These are phyloP conservation scores for Leptocoma aspasia DNA, from an alignment of 2,113 vertebrate species.

Conservation along the genomic window DNA sequence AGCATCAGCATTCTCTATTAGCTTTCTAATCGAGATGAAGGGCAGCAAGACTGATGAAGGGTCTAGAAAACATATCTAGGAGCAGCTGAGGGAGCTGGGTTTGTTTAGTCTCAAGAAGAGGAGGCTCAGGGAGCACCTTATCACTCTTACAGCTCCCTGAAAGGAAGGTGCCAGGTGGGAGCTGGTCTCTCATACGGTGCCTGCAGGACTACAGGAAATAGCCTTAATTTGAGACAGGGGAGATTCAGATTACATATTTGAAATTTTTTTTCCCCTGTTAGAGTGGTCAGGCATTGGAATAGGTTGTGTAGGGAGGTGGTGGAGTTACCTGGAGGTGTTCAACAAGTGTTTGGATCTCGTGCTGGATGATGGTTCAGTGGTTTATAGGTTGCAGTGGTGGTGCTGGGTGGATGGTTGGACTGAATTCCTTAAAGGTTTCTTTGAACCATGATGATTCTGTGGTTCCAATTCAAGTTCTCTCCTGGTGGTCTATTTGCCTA, in stretches of 20 bases:
- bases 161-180: not conserved
- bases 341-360: rapidly evolving
- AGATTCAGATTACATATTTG: not conserved
- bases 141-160: rapidly evolving
- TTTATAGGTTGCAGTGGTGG: not conserved
- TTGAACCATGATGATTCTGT: not conserved
- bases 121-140: not conserved
- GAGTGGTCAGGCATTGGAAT: not conserved
- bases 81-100: not conserved
- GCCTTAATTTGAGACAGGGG: not conserved
- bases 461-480: not conserved
- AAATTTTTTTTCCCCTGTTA: not conserved
- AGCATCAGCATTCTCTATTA: not conserved
- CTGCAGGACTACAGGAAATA: not conserved
- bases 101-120: not conserved
- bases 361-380: not conserved
- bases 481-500: not conserved
- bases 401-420: not conserved
- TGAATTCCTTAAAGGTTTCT: not conserved
- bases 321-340: not conserved
- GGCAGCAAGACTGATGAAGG: not conserved
- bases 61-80: not conserved
- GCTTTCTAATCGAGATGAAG: not conserved
- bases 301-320: not conserved
- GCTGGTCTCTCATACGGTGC: rapidly evolving